These are phyloP conservation scores for Oxycera nigricornis DNA, from an alignment of 2,888 invertebrate genomes.

Conservation along the genomic window DNA sequence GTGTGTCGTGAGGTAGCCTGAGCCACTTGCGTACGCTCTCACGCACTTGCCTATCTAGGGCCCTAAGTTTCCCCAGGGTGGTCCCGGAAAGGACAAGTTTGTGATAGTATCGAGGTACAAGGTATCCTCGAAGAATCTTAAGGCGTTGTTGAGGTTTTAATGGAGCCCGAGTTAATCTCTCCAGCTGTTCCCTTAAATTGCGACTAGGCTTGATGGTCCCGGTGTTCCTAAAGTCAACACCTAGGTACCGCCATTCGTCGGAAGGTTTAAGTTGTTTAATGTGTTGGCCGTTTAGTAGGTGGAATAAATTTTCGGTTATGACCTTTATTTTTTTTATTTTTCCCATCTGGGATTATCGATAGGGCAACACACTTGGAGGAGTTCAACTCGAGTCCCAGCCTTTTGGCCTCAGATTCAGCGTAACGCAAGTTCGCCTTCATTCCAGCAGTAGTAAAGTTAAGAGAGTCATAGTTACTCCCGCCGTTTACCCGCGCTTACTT, in stretches of 20 bases:
- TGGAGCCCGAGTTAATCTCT: background rate
- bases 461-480: too few relatives aligned
- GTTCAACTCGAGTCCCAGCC: background rate
- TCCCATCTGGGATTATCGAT: background rate
- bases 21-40: background rate
- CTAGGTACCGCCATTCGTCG: background rate
- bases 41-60: background rate
- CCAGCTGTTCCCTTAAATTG: background rate
- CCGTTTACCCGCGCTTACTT: too few relatives aligned
- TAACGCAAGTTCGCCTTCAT: background rate
- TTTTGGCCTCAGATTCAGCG: background rate
- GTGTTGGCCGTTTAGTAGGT: background rate
- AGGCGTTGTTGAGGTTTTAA: slow-evolving; percentile 14
- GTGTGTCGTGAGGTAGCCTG: background rate
- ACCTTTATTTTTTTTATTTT: background rate
- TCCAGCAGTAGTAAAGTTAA: background rate
- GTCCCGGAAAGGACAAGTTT: background rate
- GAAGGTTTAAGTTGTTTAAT: background rate
- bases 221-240: background rate
- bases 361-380: background rate
- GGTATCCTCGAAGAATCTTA: background rate
- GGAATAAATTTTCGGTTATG: background rate
- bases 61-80: background rate
- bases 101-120: background rate
- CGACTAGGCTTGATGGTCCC: background rate